Conservation (phyloP, 1,140 invertebrate species). For the Saccostrea echinata region DNA sequence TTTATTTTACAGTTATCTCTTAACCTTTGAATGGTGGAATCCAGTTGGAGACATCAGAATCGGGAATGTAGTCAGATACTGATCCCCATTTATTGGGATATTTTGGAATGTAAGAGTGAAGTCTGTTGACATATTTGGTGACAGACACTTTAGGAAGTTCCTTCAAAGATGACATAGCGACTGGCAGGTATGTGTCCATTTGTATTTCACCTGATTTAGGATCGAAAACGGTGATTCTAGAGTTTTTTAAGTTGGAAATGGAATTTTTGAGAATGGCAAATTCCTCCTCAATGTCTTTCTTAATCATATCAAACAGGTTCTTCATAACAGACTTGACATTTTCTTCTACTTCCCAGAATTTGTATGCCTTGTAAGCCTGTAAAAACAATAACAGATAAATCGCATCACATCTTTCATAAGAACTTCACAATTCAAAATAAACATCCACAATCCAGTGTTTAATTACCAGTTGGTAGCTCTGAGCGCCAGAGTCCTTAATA, state of each 20-base stretch:
- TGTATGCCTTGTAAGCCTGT: constrained; percentile 62
- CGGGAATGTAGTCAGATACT: constrained; percentile 51
- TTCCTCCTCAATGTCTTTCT: constrained; percentile 58
- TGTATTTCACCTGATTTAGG: constrained; percentile 88
- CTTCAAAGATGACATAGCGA: constrained; percentile 94
- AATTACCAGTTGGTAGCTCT: constrained; percentile 54
- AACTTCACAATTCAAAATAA: too few species aligned
- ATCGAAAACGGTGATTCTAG: constrained; percentile 86
- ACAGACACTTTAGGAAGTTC: constrained; percentile 79
- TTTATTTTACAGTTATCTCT: too few species aligned
- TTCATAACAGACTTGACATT: constrained; percentile 53
- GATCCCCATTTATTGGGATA: constrained; percentile 19
- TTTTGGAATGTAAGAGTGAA: constrained; percentile 15
- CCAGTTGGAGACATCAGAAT: constrained; percentile 60
- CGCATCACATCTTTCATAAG: constrained; percentile 10
- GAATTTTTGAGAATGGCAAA: constrained; percentile 52
- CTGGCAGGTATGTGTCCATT: constrained; percentile 91
- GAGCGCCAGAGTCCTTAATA: not conserved
- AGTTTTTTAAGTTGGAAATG: constrained; percentile 56
- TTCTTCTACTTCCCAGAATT: constrained; percentile 67
- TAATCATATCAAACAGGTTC: constrained; percentile 49
- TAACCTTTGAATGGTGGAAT: constrained; percentile 69
- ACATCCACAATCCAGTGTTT: too few species aligned
- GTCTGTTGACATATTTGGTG: not conserved
- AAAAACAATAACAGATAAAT: not conserved